Conservation (phyloP, 1,140 invertebrate species). For the Drosophila murphyi region DNA sequence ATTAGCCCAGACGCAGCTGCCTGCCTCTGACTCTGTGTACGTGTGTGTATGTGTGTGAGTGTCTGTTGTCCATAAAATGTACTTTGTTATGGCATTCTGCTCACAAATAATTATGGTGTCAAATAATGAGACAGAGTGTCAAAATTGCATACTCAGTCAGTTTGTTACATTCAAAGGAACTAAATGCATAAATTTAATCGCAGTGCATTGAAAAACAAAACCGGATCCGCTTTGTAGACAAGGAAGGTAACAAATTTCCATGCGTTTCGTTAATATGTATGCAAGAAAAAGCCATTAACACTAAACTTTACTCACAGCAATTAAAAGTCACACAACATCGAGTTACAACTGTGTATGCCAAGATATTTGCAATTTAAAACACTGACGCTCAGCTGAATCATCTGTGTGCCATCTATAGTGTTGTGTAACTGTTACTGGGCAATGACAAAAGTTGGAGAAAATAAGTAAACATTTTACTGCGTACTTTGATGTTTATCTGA, state of each 20-base stretch:
- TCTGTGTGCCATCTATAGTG: background rate
- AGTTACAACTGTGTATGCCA: background rate
- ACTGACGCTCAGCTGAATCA: conserved; percentile 40
- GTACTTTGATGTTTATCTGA: conserved; percentile 37
- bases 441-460: conserved; percentile 27
- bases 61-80: conserved; percentile 37
- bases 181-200: conserved; percentile 73
- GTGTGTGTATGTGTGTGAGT: conserved; percentile 4
- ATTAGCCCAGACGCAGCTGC: conserved; percentile 59
- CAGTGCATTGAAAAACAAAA: conserved; percentile 45
- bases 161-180: conserved; percentile 69
- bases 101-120: conserved; percentile 74
- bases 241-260: conserved; percentile 29
- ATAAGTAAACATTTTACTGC: conserved; percentile 46
- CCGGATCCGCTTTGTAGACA: conserved; percentile 6
- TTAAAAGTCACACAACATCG: too few relatives aligned
- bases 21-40: background rate
- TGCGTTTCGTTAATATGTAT: conserved; percentile 3
- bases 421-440: background rate
- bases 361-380: conserved; percentile 58
- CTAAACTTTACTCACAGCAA: conserved; percentile 6
- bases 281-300: conserved; percentile 7
- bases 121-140: conserved; percentile 80
- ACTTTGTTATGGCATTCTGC: conserved; percentile 47
- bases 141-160: conserved; percentile 77